Evolutionary conservation across 2,113 vertebrate genomes (phyloP).

Genomic region (Dasyornis broadbenti): DNA sequence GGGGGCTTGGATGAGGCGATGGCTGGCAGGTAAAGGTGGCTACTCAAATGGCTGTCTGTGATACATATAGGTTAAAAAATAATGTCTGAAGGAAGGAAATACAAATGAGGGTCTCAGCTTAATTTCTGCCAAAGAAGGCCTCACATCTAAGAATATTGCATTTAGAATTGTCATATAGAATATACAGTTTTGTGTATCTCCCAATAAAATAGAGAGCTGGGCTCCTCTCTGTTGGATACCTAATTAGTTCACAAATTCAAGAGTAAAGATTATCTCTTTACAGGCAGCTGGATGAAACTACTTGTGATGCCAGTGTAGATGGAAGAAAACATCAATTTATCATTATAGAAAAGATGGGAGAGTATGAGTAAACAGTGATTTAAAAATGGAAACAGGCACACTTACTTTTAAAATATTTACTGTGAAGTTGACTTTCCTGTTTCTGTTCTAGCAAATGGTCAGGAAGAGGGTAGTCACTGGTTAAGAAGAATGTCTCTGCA

Average conservation of each 20-base stretch:
- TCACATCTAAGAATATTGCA: neutral
- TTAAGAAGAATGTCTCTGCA: neutral
- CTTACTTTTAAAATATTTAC: neutral
- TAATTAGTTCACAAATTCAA: neutral
- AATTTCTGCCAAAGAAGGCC: neutral
- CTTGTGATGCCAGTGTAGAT: neutral
- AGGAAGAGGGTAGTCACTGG: neutral
- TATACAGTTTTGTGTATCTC: neutral
- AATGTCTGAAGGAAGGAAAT: neutral
- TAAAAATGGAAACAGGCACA: neutral
- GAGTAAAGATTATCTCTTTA: slow-evolving; percentile 1
- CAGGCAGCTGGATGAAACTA: neutral
- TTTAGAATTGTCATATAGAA: neutral
- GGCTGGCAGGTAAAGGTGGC: neutral
- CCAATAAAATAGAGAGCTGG: neutral
- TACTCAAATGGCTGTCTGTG: neutral
- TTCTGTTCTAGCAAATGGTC: neutral
- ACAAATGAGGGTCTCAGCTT: neutral
- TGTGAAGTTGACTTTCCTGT: neutral
- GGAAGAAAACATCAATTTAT: neutral
- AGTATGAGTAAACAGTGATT: neutral
- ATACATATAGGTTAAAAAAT: neutral
- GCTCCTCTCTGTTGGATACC: neutral
- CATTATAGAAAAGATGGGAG: neutral
- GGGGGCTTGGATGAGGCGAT: neutral